phyloP scores from a whole-genome alignment of 2,888 invertebrate genomes.

The Euclidia mi region DNA sequence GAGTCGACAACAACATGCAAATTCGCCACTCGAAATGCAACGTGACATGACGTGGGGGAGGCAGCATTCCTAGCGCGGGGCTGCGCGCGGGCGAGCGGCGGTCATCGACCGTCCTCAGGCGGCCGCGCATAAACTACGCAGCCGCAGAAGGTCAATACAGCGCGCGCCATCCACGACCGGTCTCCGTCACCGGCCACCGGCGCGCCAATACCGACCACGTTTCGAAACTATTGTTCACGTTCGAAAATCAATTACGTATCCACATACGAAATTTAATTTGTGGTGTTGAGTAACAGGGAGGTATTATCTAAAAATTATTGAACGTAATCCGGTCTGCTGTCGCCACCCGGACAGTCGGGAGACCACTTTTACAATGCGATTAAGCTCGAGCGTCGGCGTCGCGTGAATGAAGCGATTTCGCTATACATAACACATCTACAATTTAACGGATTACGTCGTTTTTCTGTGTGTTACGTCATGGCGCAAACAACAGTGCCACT shows the following conservation, averaged over 20 bases:
- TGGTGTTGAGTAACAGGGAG: constrained; percentile 70
- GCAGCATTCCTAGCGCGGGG: constrained; percentile 81
- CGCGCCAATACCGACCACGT: constrained; percentile 54
- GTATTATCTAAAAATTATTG: constrained; percentile 73
- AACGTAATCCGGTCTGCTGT: constrained; percentile 65
- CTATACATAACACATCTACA: constrained; percentile 30
- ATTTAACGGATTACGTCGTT: constrained; percentile 43
- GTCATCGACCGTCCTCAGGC: constrained; percentile 89
- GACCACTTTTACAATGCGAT: constrained; percentile 43
- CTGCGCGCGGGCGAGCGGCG: constrained; percentile 70
- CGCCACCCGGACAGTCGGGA: constrained; percentile 53
- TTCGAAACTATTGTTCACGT: constrained; percentile 83
- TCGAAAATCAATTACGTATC: constrained; percentile 80
- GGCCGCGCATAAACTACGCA: constrained; percentile 87
- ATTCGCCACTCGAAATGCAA: constrained; percentile 85
- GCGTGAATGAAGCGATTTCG: constrained; percentile 52
- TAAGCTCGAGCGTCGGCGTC: constrained; percentile 30
- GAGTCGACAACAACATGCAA: constrained; percentile 76
- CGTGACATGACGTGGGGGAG: constrained; percentile 76
- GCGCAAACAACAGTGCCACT: constrained; percentile 32
- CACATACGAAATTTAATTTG: constrained; percentile 79
- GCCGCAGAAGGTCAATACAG: constrained; percentile 88
- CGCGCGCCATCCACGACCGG: constrained; percentile 68
- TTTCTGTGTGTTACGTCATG: constrained; percentile 46
- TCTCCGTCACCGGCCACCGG: constrained; percentile 38